Conservation (phyloP, 1,140 invertebrate species). For the Protaetia brevitarsis region DNA sequence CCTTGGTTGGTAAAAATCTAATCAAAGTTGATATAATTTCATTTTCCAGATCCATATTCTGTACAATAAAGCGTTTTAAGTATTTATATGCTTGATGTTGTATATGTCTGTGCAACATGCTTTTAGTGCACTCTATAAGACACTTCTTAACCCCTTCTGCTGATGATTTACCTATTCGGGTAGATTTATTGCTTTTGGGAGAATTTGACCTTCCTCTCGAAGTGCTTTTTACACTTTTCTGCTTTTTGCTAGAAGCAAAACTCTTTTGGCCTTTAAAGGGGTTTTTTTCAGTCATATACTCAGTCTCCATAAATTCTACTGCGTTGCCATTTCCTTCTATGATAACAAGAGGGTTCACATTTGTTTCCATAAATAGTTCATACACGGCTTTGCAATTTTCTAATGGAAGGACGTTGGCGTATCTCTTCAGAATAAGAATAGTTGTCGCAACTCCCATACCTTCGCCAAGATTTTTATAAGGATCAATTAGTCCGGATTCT, state of each 20-base stretch:
- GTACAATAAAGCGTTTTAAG: slow-evolving; percentile 29
- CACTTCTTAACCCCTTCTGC: slow-evolving; percentile 23
- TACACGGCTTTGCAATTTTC: slow-evolving; percentile 31
- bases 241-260: slow-evolving; percentile 21
- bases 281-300: slow-evolving; percentile 4
- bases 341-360: slow-evolving; percentile 36
- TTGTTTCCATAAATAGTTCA: slow-evolving; percentile 30
- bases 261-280: background rate
- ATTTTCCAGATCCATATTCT: slow-evolving; percentile 26
- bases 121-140: slow-evolving; percentile 21
- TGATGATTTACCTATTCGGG: background rate
- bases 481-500: slow-evolving; percentile 31
- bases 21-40: slow-evolving; percentile 26
- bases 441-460: slow-evolving; percentile 40
- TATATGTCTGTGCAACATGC: slow-evolving; percentile 31
- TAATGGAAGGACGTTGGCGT: slow-evolving; percentile 29
- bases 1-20: slow-evolving; percentile 31
- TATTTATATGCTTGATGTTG: slow-evolving; percentile 28
- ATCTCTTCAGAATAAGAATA: slow-evolving; percentile 37
- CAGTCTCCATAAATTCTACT: slow-evolving; percentile 31
- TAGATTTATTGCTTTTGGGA: background rate
- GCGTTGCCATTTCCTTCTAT: slow-evolving; percentile 5
- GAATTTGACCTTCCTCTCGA: background rate
- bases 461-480: slow-evolving; percentile 33
- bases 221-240: slow-evolving; percentile 20